A percentile compares a stretch with the other conserved stretches of the same genome.
These are phyloP conservation scores for Xanthostigma xanthostigma DNA, from an alignment of 2,888 invertebrate genomes.

Conservation along the genomic window DNA sequence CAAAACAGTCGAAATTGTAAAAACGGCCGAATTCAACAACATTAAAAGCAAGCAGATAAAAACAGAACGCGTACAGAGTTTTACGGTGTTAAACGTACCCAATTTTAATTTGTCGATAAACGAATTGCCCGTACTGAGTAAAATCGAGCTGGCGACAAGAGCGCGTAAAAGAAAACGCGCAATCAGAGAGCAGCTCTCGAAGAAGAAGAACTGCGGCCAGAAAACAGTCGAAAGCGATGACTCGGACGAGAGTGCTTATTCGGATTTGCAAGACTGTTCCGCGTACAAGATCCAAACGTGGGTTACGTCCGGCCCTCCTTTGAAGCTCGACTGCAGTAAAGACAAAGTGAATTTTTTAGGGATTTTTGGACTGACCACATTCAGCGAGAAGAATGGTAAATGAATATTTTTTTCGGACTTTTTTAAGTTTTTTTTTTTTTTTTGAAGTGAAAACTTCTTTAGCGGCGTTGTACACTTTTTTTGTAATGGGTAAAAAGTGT, in stretches of 20 bases:
- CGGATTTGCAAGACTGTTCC: slow-evolving; percentile 30
- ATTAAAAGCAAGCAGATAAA: slow-evolving; percentile 10
- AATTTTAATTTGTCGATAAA: slow-evolving; percentile 20
- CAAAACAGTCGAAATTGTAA: slow-evolving; percentile 19
- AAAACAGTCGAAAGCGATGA: slow-evolving; percentile 34
- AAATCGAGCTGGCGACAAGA: slow-evolving; percentile 27
- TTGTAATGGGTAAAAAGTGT: too few relatives aligned
- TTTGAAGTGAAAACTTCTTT: neutral
- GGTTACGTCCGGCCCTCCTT: slow-evolving; percentile 39
- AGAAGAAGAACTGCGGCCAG: slow-evolving; percentile 18
- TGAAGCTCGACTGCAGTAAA: slow-evolving; percentile 31
- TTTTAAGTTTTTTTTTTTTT: neutral
- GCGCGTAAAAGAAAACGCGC: slow-evolving; percentile 20
- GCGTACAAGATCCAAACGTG: slow-evolving; percentile 22
- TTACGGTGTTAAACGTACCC: slow-evolving; percentile 24
- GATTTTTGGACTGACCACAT: slow-evolving; percentile 46
- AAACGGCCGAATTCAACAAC: slow-evolving; percentile 18
- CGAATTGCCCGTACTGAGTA: slow-evolving; percentile 22
- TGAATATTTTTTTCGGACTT: slow-evolving; percentile 8
- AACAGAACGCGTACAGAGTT: slow-evolving; percentile 12
- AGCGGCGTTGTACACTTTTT: too few relatives aligned
- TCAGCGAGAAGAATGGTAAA: slow-evolving; percentile 43
- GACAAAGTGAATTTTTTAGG: slow-evolving; percentile 45
- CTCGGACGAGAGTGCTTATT: slow-evolving; percentile 32
- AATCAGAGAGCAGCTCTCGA: slow-evolving; percentile 7